Base-by-base conservation (phyloP, 2,888 invertebrate genomes). In the Eulithis testata region DNA sequence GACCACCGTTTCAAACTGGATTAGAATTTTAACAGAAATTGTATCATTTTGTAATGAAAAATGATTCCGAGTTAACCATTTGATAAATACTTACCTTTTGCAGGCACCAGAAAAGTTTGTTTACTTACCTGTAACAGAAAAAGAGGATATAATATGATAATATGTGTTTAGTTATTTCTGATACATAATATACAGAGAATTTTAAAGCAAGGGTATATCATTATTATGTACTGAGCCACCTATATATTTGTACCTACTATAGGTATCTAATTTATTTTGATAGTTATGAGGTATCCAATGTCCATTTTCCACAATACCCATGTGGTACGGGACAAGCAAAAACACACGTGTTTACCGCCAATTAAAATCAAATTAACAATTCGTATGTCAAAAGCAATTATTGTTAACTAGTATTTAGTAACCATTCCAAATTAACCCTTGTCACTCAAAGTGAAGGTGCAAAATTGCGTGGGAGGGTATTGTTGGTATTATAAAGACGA, bases 331-430 rank as follows among this genome's bases (percentile, higher is more conserved):
- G n/a, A 51, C 56, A 12, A 53, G 56, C 52, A 63, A 63, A 57
- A 66, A 71, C 66, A 68, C 85, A 81, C 82, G 81, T 81, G 85
- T 79, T 70, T 70, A 69, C 75, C 79, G 81, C 82, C 84, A 88
- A 89, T 89, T 90, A 88, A 83, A 89, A 85, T 76, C 83, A 79
- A 81, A 89, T 89, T 85, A 89, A 85, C 83, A 75, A 81, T 82
- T 83, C 76, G 67, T 68, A 81, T 79, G 84, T 85, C 85, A 83
- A 74, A 77, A 78, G 67, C 79, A 82, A 84, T 86, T 79, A 78
- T 73, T 78, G 78, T 78, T 77, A 75, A 75, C 71, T 65, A 68
- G 63, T 37, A 51, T 49, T 7, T 43, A 58, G 8, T 14, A 9
- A 53, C 12, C 36, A 14, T n/a, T 21, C 31, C 5, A 64, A 52